Evolutionary conservation across 2,888 invertebrate genomes (phyloP), one percentile per base, ranked within the genome.

Genomic region (Proisotoma minuta): DNA sequence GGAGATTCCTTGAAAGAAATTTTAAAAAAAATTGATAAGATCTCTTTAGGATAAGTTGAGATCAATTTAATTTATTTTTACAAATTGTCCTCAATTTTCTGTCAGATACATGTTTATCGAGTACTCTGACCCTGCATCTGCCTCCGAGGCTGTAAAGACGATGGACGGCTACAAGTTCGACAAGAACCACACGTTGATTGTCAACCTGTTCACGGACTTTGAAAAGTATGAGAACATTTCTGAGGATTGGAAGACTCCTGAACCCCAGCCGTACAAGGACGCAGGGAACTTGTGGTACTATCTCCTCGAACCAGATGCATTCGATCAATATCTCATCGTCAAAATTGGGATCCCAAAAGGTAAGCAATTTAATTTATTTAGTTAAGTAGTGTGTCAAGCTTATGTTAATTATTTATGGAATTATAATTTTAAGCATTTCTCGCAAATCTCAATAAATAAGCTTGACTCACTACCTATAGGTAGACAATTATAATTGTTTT

Each of bases 151-250:
- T 8, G 90, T 93, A 0, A 89, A 89, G 75, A 83, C 86, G 43
- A 85, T 90, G 53, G 91, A 97, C 80, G 91, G 92, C 76, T 89
- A 94, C 81, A 94, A 92, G 78, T 84, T 99, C 39, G 68, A 69
- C 62, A 87, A 87, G 74, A 47, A 63, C 2, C 97, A 99, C 76
- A 93, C 92, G 3, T 94, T 98, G 79, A 83, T 87, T 76, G 91
- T 95, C 50, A 97, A 96, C 79, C 81, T 94, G 58, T 95, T 97
- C 78, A 91, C 93, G 0, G 97, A 98, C 78, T 95, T 96, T 78
- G 88, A 89, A 74, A 97, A 95, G 86, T 90, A 89, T 81, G 87
- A 88, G 68, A 86, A 88, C 73, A 92, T 95, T 70, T 89, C 93
- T 8, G 88, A 91, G 74, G 88, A 94, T 76, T 98, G 97, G 96